Base-by-base conservation (phyloP, 92 coral and sea anemone genomes). In the Galaxea fascicularis region DNA sequence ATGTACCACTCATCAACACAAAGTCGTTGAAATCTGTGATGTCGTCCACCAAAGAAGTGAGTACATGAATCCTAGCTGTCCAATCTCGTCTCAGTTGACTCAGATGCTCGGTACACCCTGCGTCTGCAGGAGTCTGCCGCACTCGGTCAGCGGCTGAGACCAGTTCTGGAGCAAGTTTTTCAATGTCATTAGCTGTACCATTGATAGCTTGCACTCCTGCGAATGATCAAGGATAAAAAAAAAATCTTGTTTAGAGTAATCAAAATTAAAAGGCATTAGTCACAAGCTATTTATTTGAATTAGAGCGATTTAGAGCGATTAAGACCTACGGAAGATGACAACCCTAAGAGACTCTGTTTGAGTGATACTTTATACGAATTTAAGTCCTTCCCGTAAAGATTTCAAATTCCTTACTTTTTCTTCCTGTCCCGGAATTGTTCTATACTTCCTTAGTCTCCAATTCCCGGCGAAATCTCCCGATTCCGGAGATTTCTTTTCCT, bases 121-220 rank as follows among this genome's bases (percentile, higher is more conserved):
- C 66, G n/a, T 92, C 94, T 44, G 21, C 72, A n/a, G 99, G 97
- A 39, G 82, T 86, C 60, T 88, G 89, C 3, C 96, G 94, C 15
- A 96, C 93, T 31, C 92, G 89, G 1, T 79, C 71, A 20, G 98
- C 94, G 0, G 95, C 89, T 16, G 92, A 64, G 73, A 93, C 80
- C 45, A 96, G 74, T 31, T 82, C 86, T 15, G 98, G 98, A 9
- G 92, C 85, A 20, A 94, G 87, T 28, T 75, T 89, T 62, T 93
- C 98, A 26, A 96, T 89, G 35, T 96, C 97, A 21, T 75, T 49
- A 31, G 94, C 90, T 77, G 87, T 74, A 30, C 81, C 85, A 31
- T 88, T 93, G 63, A 96, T 92, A 10, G 92, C 74, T 52, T 94
- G 93, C n/a, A 94, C 95, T 65, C 95, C 99, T 96, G 65, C 57